phyloP scores from a whole-genome alignment of 2,797 vertebrate species.

The Centroberyx gerrardi region DNA sequence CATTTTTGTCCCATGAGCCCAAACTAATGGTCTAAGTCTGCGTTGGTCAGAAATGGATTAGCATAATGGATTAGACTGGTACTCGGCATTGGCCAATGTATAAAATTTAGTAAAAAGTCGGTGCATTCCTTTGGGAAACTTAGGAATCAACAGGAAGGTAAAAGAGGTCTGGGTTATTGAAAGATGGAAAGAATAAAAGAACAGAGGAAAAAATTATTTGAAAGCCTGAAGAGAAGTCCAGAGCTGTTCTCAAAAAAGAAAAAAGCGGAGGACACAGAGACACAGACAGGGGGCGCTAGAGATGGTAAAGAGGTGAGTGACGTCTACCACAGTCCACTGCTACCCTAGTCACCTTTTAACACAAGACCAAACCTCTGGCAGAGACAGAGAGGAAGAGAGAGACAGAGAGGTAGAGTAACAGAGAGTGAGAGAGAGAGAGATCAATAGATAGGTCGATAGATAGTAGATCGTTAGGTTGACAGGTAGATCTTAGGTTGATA shows the following conservation, averaged over 20 bases:
- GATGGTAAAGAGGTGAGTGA: not conserved
- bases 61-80: too few relatives aligned
- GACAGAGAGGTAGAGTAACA: too few relatives aligned
- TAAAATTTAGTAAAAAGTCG: too few relatives aligned
- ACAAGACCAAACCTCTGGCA: not conserved
- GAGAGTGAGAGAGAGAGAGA: not conserved
- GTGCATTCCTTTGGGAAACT: not conserved
- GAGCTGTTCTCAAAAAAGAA: not conserved
- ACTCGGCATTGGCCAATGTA: too few relatives aligned
- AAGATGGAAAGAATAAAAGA: not conserved
- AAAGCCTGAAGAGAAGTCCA: not conserved
- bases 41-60: too few relatives aligned
- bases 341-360: not conserved
- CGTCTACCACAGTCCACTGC: not conserved
- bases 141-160: not conserved
- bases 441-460: not conserved
- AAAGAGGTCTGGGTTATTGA: not conserved
- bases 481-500: too few relatives aligned
- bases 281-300: not conserved
- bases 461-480: too few relatives aligned
- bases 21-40: too few relatives aligned
- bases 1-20: too few relatives aligned
- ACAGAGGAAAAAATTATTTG: not conserved
- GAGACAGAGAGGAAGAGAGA: not conserved
- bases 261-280: not conserved